Percentiles rank a stretch among this genome's conserved stretches.
Conservation (phyloP, 2,113 vertebrate genomes). For the Epinephelus moara region DNA sequence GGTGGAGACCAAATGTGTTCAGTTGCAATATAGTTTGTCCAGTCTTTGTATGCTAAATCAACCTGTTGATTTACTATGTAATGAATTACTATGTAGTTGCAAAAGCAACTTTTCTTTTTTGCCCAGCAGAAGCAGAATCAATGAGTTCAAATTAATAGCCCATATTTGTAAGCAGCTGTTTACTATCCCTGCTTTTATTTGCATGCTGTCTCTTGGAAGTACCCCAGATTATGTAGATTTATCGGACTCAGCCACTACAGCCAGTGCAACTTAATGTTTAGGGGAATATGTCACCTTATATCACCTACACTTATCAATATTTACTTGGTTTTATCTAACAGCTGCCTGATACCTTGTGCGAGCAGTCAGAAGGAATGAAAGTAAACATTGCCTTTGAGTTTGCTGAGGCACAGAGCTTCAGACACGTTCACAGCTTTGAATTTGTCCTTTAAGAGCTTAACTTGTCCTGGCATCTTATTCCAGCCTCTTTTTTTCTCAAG, state of each 20-base stretch:
- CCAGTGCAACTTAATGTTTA: constrained; percentile 9
- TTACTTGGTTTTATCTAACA: constrained; percentile 53
- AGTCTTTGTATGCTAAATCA: not conserved
- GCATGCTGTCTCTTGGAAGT: not conserved
- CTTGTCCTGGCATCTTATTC: constrained; percentile 51
- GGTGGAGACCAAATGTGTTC: not conserved
- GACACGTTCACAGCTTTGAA: constrained; percentile 38
- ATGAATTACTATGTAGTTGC: not conserved
- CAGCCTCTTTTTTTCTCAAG: constrained; percentile 10
- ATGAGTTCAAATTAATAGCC: not conserved
- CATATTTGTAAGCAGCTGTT: not conserved
- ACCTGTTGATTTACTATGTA: not conserved
- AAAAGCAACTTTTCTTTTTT: not conserved
- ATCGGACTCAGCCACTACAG: not conserved
- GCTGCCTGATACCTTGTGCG: constrained; percentile 33
- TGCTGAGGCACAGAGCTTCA: constrained; percentile 18
- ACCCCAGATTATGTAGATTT: constrained; percentile 9
- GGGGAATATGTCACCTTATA: constrained; percentile 32
- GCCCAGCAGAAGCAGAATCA: not conserved
- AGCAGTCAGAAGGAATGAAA: constrained; percentile 47
- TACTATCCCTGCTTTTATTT: constrained; percentile 14
- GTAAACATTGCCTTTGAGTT: constrained; percentile 51
- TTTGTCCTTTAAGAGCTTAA: constrained; percentile 47
- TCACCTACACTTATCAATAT: constrained; percentile 51
- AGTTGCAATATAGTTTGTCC: not conserved